These are phyloP conservation scores for Nymphalis urticae DNA, from an alignment of 2,888 invertebrate genomes.

Conservation along the genomic window DNA sequence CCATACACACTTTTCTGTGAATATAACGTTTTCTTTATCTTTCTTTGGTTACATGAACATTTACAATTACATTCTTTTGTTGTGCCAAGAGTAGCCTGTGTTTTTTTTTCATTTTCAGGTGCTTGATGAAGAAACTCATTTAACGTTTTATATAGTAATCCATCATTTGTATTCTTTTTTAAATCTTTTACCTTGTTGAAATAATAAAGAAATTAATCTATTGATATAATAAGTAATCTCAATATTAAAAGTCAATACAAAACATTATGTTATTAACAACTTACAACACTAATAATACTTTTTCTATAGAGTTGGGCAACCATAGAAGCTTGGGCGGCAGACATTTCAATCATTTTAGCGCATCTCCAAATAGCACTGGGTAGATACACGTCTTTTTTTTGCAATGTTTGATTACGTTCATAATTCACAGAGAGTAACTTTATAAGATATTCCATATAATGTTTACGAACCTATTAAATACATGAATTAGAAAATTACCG, in stretches of 20 bases:
- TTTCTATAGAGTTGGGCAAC: slow-evolving; percentile 70
- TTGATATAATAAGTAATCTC: too few relatives aligned
- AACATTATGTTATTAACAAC: not conserved
- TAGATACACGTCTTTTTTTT: slow-evolving; percentile 68
- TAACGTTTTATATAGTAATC: slow-evolving; percentile 61
- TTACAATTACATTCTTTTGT: slow-evolving; percentile 55
- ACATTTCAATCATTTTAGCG: slow-evolving; percentile 69
- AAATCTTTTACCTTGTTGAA: slow-evolving; percentile 64
- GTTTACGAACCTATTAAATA: slow-evolving; percentile 66
- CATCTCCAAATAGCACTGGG: slow-evolving; percentile 77
- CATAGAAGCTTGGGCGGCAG: slow-evolving; percentile 72
- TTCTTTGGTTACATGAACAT: slow-evolving; percentile 57
- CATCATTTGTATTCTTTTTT: slow-evolving; percentile 64
- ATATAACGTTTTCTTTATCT: slow-evolving; percentile 46
- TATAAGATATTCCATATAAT: slow-evolving; percentile 72
- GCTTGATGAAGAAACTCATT: slow-evolving; percentile 61
- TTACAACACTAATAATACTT: slow-evolving; percentile 63
- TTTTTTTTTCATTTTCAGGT: slow-evolving; percentile 62
- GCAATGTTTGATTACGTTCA: slow-evolving; percentile 65
- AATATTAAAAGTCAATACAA: too few relatives aligned
- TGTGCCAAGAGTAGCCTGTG: slow-evolving; percentile 51
- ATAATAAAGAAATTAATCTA: slow-evolving; percentile 9
- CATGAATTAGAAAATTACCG: slow-evolving; percentile 15
- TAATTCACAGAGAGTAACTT: slow-evolving; percentile 69
- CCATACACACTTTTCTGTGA: slow-evolving; percentile 39